These are phyloP conservation scores for Kradibia gibbosae DNA, from an alignment of 1,140 invertebrate species.

Conservation along the genomic window DNA sequence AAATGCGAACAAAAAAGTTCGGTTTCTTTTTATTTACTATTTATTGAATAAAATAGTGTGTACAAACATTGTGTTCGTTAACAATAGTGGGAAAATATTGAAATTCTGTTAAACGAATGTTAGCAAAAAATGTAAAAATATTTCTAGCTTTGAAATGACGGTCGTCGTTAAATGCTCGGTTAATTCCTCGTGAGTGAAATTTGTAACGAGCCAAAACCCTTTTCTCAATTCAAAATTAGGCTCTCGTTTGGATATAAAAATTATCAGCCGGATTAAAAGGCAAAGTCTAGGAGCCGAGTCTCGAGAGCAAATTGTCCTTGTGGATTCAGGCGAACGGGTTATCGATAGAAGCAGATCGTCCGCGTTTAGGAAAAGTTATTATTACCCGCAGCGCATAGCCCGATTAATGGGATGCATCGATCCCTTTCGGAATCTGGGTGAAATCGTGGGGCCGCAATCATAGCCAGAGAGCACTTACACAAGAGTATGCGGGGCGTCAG, in stretches of 20 bases:
- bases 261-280: no score
- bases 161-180: no score
- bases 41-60: no score
- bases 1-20: background rate
- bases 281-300: no score
- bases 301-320: background rate
- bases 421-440: background rate
- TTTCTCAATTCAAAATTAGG: no score
- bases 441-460: background rate
- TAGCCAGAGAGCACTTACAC: background rate
- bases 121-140: no score
- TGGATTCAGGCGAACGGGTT: background rate
- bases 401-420: background rate
- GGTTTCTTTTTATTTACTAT: background rate
- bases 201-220: no score
- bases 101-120: background rate
- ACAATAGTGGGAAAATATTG: background rate
- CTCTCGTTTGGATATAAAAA: no score
- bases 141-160: no score
- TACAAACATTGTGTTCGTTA: no score
- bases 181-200: no score
- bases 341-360: background rate
- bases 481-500: no score
- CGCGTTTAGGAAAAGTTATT: background rate
- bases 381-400: background rate